phyloP scores from a whole-genome alignment of 1,140 invertebrate genomes.

The Rhagoletis pomonella region DNA sequence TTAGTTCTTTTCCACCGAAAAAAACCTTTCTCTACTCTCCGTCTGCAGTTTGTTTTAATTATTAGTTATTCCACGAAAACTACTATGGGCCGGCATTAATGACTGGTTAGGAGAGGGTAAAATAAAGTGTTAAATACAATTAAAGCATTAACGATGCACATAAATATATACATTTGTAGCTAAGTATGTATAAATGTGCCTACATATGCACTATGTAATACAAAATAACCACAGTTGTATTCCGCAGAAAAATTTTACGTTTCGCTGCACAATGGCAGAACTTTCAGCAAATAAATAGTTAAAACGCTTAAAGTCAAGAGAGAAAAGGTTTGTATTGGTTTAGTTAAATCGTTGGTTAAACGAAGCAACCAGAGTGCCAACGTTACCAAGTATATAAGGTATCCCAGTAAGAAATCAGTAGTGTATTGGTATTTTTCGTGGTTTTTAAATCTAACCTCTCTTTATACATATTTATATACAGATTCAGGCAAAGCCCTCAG shows the following conservation, averaged over 20 bases:
- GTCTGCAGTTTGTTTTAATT: not conserved
- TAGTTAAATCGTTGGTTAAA: not conserved
- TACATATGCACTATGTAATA: not conserved
- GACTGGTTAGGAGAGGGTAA: not conserved
- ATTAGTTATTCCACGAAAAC: not conserved
- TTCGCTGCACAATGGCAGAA: not conserved
- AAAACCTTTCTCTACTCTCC: too few species aligned
- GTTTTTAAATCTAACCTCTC: too few species aligned
- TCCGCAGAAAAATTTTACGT: slow-evolving; percentile 21
- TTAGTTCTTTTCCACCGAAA: too few species aligned
- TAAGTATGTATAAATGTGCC: not conserved
- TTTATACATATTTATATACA: too few species aligned
- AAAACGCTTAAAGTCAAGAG: not conserved
- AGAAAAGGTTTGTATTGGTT: not conserved
- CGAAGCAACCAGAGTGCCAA: not conserved
- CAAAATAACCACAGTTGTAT: not conserved
- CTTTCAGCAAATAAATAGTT: not conserved
- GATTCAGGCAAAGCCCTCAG: too few species aligned
- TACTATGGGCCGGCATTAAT: not conserved
- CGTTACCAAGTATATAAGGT: too few species aligned
- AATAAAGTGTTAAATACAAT: slow-evolving; percentile 11
- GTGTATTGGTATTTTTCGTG: too few species aligned
- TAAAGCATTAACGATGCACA: not conserved
- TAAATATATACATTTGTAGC: not conserved
- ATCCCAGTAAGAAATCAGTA: too few species aligned